These are phyloP conservation scores for Zygothrica quintamaculata DNA, from an alignment of 2,888 invertebrate genomes.

Conservation along the genomic window DNA sequence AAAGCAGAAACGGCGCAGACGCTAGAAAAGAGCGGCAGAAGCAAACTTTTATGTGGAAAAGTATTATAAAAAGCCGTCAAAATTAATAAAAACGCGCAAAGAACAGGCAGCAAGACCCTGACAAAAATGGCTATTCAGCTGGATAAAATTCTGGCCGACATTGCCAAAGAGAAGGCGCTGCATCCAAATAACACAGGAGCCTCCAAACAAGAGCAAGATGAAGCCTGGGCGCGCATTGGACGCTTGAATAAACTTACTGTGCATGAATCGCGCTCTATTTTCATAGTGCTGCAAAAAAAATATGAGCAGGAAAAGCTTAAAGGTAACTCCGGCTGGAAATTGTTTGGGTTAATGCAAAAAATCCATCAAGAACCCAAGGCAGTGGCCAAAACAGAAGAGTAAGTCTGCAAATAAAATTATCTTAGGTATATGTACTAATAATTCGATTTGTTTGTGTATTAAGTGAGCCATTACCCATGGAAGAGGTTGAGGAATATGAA, in stretches of 20 bases:
- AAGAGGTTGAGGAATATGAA: slow-evolving; percentile 83
- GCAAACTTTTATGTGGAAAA: slow-evolving; percentile 36
- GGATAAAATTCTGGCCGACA: slow-evolving; percentile 83
- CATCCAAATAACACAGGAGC: slow-evolving; percentile 80
- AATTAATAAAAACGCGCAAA: slow-evolving; percentile 61
- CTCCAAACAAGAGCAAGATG: slow-evolving; percentile 81
- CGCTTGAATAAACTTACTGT: slow-evolving; percentile 83
- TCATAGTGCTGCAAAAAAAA: slow-evolving; percentile 83
- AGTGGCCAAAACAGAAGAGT: slow-evolving; percentile 68
- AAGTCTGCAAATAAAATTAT: slow-evolving; percentile 45
- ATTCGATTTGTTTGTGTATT: not conserved
- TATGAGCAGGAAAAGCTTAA: slow-evolving; percentile 83
- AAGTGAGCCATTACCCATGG: slow-evolving; percentile 71
- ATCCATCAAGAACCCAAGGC: slow-evolving; percentile 73
- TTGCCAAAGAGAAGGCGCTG: slow-evolving; percentile 81
- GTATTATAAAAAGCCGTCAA: slow-evolving; percentile 54
- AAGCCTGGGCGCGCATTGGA: slow-evolving; percentile 83
- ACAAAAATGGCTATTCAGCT: slow-evolving; percentile 82
- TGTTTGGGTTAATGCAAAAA: slow-evolving; percentile 81
- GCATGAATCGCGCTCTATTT: slow-evolving; percentile 83
- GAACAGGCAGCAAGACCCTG: slow-evolving; percentile 54
- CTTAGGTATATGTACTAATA: not conserved
- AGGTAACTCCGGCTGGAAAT: slow-evolving; percentile 81
- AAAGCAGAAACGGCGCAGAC: slow-evolving; percentile 53
- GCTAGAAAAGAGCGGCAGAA: slow-evolving; percentile 46